Evolutionary conservation across 1,140 invertebrate species (phyloP).

Genomic region (Papilio machaon): DNA sequence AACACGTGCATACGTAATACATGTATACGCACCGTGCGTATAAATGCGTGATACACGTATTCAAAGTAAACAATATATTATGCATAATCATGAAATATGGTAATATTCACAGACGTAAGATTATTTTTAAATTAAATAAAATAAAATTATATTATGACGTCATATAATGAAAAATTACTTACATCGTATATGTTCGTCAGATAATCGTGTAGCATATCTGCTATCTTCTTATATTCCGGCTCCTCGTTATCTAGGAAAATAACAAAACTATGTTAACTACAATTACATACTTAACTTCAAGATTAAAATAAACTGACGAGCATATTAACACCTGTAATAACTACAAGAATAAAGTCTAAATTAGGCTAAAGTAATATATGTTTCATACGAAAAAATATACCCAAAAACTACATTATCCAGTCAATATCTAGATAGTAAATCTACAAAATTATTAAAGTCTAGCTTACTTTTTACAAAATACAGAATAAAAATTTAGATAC

Average conservation of each 20-base stretch:
- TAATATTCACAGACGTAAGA: no score
- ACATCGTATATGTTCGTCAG: slow-evolving; percentile 70
- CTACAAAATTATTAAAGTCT: neutral
- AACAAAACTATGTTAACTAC: slow-evolving; percentile 39
- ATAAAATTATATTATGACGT: no score
- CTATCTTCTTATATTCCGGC: slow-evolving; percentile 73
- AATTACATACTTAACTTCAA: slow-evolving; percentile 8
- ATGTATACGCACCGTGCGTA: neutral
- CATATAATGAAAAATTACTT: slow-evolving; percentile 45
- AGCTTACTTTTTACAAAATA: neutral
- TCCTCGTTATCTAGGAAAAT: slow-evolving; percentile 61
- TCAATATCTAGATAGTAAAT: neutral
- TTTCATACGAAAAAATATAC: neutral
- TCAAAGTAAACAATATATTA: no score
- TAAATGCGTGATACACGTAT: no score
- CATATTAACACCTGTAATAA: neutral
- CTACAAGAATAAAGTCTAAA: neutral
- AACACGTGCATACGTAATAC: no score
- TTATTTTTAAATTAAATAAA: no score
- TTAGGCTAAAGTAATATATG: neutral
- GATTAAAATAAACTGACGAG: neutral
- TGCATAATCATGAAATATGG: no score
- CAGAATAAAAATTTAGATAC: neutral
- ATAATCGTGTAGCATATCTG: slow-evolving; percentile 68
- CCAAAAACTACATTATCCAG: neutral